Evolutionary conservation across 2,797 vertebrate species (phyloP), one percentile per base, ranked within the genome.

Genomic region (Oryzias sinensis): DNA sequence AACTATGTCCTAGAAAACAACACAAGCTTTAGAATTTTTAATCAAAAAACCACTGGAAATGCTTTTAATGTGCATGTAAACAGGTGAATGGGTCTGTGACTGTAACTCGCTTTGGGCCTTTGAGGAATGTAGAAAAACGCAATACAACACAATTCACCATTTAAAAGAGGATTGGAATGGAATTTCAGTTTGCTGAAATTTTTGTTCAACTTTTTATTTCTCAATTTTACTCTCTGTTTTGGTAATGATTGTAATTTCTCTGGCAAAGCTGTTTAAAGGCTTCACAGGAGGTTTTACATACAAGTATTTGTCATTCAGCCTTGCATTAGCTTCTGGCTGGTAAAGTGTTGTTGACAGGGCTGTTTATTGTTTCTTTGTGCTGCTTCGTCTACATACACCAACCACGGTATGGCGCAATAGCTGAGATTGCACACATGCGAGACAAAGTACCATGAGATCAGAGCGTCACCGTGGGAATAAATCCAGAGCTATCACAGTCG

Each of bases 241-340:
- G 62, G 60, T 50, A 20, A 55, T 44, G 54, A 25, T n/a, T 62
- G 46, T 25, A 50, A 72, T 66, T 55, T 51, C 42, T 54, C 65
- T 65, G 49, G 53, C 52, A 48, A 45, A 2, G 1, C 58, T 59
- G 59, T 76, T 72, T 46, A 79, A 81, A 56, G 51, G 48, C 61
- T 56, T 56, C 6, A 20, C 18, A 49, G 56, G 56, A 65, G 37
- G 52, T 76, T 76, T 33, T 65, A 29, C 58, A 52, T 68, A 66
- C 72, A 75, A 54, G 47, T 68, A 53, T 71, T 77, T 75, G 68
- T 70, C 64, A 66, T 76, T 76, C 74, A 77, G 79, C 66, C 76
- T 81, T 72, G 75, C 68, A 82, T 65, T 43, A 13, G 41, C 47
- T 69, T 65, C 60, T 47, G 25, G 72, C 76, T 58, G 47, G 55